Conservation (phyloP, 23 tunicate species). For the Botrylloides violaceus region DNA sequence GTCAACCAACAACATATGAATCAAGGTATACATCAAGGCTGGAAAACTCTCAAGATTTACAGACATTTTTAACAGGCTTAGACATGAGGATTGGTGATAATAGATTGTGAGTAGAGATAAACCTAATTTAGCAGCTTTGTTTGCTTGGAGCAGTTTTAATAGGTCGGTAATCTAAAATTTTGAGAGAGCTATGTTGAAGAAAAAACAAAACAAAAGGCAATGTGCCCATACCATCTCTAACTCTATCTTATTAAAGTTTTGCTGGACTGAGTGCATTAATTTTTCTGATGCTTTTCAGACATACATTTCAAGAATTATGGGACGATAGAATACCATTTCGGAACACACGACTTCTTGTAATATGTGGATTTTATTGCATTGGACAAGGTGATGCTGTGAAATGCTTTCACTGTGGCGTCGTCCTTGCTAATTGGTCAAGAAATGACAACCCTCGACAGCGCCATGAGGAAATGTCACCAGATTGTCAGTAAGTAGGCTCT, state of each 20-base stretch:
- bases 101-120: conserved; percentile 27
- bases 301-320: conserved; percentile 13
- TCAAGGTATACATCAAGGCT: neutral
- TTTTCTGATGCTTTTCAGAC: neutral
- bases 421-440: conserved; percentile 15
- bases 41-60: conserved; percentile 4
- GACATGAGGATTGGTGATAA: conserved; percentile 19
- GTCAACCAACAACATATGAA: neutral
- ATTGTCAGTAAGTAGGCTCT: neutral
- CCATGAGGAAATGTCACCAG: neutral
- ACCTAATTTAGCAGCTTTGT: too few relatives aligned
- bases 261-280: too few relatives aligned
- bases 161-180: too few relatives aligned
- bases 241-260: too few relatives aligned
- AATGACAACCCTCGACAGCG: conserved; percentile 7
- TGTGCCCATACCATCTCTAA: too few relatives aligned
- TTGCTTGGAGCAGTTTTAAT: too few relatives aligned
- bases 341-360: conserved; percentile 10
- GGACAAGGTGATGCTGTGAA: conserved; percentile 26
- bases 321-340: neutral
- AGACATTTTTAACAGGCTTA: neutral
- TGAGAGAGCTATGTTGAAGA: too few relatives aligned
- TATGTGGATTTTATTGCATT: conserved; percentile 21
- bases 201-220: too few relatives aligned
- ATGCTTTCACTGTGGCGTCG: conserved; percentile 12